Evolutionary conservation across 2,113 vertebrate species (phyloP).

Genomic region (Trematocara stigmaticum): DNA sequence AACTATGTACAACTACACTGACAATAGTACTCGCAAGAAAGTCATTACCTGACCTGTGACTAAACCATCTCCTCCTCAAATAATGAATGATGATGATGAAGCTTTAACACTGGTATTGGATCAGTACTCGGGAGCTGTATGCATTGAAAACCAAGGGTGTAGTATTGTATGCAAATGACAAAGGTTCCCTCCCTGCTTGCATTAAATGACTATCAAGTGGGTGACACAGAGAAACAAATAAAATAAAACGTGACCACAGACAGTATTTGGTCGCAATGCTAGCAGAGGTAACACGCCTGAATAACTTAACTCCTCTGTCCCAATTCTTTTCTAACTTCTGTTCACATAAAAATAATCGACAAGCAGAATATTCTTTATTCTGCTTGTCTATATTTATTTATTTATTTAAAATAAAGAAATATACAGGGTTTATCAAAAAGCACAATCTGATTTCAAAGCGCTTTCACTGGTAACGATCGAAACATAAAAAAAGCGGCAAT

Average conservation of each 20-base stretch:
- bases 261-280: not conserved
- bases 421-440: not conserved
- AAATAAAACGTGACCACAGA: not conserved
- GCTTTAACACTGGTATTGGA: not conserved
- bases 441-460: not conserved
- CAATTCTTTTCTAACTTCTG: not conserved
- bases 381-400: not conserved
- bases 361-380: not conserved
- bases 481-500: not conserved
- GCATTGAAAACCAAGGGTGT: not conserved
- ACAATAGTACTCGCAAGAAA: not conserved
- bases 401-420: not conserved
- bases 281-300: not conserved
- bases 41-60: not conserved
- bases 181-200: not conserved
- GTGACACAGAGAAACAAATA: not conserved
- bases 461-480: not conserved
- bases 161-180: not conserved
- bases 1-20: not conserved
- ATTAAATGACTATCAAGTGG: not conserved
- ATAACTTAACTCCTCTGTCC: not conserved
- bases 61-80: not conserved
- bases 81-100: not conserved
- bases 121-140: not conserved
- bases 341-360: not conserved